phyloP scores from a whole-genome alignment of 2,113 vertebrate genomes.

The Andinoacara biseriatus region DNA sequence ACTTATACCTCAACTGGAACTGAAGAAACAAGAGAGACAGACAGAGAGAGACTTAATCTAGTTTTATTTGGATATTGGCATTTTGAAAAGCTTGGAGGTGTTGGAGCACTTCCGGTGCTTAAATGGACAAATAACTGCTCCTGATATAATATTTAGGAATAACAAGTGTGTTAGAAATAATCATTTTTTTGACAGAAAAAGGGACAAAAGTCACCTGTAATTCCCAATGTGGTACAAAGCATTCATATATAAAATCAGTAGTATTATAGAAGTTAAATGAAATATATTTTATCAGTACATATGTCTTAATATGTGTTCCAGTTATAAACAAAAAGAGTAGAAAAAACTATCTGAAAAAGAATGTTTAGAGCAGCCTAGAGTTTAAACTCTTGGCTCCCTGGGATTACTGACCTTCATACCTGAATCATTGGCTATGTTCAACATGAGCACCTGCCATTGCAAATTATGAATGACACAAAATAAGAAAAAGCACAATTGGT shows the following conservation, averaged over 20 bases:
- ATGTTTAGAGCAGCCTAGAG: too few relatives aligned
- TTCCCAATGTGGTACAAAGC: background rate
- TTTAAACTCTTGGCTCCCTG: too few relatives aligned
- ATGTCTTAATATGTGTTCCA: background rate
- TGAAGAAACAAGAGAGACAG: background rate
- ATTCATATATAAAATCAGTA: background rate
- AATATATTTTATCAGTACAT: background rate
- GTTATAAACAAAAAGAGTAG: too few relatives aligned
- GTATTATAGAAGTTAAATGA: background rate
- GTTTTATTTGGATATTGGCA: background rate
- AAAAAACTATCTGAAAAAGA: too few relatives aligned
- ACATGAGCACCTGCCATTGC: background rate
- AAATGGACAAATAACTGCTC: background rate
- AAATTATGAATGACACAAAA: background rate
- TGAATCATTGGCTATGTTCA: background rate
- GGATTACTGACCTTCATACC: background rate
- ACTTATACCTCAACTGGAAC: slow-evolving; percentile 5
- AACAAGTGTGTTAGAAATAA: background rate
- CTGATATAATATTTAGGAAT: background rate
- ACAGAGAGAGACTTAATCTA: background rate
- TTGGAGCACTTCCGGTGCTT: background rate
- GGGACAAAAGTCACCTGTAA: background rate
- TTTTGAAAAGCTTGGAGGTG: background rate
- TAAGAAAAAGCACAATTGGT: background rate
- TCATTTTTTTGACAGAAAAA: background rate